phyloP scores from a whole-genome alignment of 2,113 vertebrate genomes.

The Oxygymnocypris stewartii region DNA sequence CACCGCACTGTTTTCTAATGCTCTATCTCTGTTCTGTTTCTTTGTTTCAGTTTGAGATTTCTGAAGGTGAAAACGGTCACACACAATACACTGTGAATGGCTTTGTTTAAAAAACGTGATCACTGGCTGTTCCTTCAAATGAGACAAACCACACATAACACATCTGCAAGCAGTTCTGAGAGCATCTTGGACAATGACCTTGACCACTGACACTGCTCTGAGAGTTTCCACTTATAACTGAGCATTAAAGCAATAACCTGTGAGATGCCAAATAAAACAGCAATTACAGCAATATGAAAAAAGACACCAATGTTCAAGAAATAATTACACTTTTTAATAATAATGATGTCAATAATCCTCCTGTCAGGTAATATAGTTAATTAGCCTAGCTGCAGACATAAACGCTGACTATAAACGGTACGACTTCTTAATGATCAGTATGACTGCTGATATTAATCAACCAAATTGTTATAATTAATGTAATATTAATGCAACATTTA shows the following conservation, averaged over 20 bases:
- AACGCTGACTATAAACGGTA: not conserved
- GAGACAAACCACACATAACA: conserved; percentile 16
- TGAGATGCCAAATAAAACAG: not conserved
- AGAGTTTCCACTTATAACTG: not conserved
- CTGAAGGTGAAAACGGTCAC: conserved; percentile 38
- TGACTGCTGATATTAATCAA: conserved; percentile 20
- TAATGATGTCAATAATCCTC: not conserved
- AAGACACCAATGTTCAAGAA: not conserved
- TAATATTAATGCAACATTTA: not conserved
- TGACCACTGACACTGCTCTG: not conserved
- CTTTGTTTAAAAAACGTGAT: conserved; percentile 35
- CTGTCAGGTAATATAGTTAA: conserved; percentile 8
- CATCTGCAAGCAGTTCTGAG: conserved; percentile 1
- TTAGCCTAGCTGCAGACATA: not conserved
- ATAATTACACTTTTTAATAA: not conserved
- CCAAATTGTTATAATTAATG: not conserved
- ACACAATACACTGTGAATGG: not conserved
- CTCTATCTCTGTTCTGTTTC: conserved; percentile 32
- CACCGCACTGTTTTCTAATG: conserved; percentile 16
- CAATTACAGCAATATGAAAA: not conserved
- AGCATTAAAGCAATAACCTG: not conserved
- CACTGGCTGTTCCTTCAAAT: conserved; percentile 19
- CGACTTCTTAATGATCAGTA: not conserved
- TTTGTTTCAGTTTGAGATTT: conserved; percentile 47
- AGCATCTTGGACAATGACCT: conserved; percentile 30